Base-by-base conservation (phyloP, 2,888 invertebrate genomes). In the Hecatera dysodea region DNA sequence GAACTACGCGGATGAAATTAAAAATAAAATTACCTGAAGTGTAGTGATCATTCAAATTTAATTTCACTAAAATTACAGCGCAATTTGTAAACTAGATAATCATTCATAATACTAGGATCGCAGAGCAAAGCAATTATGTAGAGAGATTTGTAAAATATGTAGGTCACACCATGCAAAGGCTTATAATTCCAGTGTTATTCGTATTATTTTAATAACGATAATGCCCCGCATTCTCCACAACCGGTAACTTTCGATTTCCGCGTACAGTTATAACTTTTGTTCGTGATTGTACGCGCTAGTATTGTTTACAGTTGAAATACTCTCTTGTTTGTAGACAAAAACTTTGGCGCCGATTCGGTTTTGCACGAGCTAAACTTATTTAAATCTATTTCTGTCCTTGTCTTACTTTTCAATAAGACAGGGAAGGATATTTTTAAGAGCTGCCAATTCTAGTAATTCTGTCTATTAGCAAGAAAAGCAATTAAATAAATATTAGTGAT, bases 211-310 rank as follows among this genome's bases (percentile, higher is more conserved):
- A 74, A 83, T 77, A 62, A 73, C 24, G 62, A 44, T 56, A 66
- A 57, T 64, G 44, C 46, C 15, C 39, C 48, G 67, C 75, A 68
- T 76, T 79, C 67, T 65, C 46, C 33, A 12, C 55, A 55, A 60
- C 24, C 39, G 62, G 42, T 56, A 44, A 75, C 79, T 81, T 84
- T 84, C 84, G 84, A 67, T 81, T 76, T 84, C 83, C 83, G 81
- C 11, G 56, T 83, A 59, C 53, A 46, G 33, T 46, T 68, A 62
- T 53, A 72, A 52, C 29, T 69, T 69, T 19, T 67, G 78, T 29
- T 52, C 72, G 72, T 36, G 72, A 77, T 61, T 79, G 61, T 67
- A 65, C 53, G 15, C n/a, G 39, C 24, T 29, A 7, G 24, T 48
- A 56, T 42, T 73, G 48, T 62, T 33, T 33, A 42, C 24, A 62